A percentile compares a stretch with the other conserved stretches of the same genome.
Evolutionary conservation across 2,113 vertebrate genomes (phyloP).

Genomic region (Pleuronectes platessa): DNA sequence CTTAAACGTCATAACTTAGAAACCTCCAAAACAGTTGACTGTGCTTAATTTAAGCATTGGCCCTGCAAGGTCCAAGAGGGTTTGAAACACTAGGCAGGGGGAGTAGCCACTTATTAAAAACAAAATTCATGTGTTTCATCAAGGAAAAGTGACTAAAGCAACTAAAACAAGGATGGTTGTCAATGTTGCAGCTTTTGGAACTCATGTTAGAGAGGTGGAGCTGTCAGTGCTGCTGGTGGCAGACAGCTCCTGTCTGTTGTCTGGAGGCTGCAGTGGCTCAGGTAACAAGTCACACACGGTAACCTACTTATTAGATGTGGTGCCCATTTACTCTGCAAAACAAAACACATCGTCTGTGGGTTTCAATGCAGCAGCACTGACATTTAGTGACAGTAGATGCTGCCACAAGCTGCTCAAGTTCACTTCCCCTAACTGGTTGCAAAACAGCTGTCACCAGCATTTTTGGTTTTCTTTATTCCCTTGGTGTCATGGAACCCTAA

Average conservation of each 20-base stretch:
- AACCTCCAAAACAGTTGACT: no score
- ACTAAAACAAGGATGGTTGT: constrained; percentile 2
- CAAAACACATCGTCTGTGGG: not conserved
- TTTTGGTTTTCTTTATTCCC: not conserved
- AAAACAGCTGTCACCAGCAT: constrained; percentile 16
- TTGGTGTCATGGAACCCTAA: not conserved
- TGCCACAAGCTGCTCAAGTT: not conserved
- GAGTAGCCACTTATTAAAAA: no score
- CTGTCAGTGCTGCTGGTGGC: constrained; percentile 6
- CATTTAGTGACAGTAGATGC: constrained; percentile 16
- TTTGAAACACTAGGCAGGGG: no score
- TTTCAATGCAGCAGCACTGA: constrained; percentile 1
- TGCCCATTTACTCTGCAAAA: constrained; percentile 20
- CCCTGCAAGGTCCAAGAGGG: no score
- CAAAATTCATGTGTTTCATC: no score
- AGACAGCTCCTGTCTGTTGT: constrained; percentile 39
- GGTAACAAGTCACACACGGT: constrained; percentile 41
- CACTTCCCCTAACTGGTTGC: constrained; percentile 59
- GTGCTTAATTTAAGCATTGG: no score
- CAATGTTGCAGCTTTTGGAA: not conserved
- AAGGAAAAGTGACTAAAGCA: not conserved
- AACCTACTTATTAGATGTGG: constrained; percentile 27
- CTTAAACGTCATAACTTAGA: no score
- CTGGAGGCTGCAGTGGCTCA: constrained; percentile 45
- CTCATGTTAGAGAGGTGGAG: not conserved